A percentile compares a stretch with the other conserved stretches of the same genome.
Conservation (phyloP, 2,797 vertebrate species). For the Pangasius mekongensis region DNA sequence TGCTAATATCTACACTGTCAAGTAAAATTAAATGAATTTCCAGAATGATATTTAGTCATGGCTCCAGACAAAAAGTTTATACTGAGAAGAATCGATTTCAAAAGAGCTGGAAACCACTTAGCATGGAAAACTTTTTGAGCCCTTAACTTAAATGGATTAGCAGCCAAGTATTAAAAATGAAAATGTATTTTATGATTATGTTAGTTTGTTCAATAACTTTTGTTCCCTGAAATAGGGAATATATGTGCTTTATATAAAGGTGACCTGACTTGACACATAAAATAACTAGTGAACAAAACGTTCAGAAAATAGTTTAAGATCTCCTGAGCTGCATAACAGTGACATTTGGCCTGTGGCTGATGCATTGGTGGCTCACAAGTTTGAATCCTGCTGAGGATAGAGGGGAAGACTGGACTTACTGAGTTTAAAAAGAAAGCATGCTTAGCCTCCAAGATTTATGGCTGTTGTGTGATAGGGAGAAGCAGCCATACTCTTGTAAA, state of each 20-base stretch:
- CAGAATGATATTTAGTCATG: not conserved
- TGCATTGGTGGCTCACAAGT: not conserved
- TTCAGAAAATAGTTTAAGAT: not conserved
- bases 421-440: not conserved
- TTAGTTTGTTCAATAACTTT: not conserved
- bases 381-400: not conserved
- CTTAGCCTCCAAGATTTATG: not conserved
- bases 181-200: not conserved
- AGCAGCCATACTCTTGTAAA: not conserved
- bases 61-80: not conserved
- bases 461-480: not conserved
- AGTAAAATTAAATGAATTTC: not conserved
- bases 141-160: not conserved
- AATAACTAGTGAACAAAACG: not conserved
- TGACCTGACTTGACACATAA: constrained; percentile 10
- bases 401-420: not conserved
- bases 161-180: not conserved
- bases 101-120: not conserved
- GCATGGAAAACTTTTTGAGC: not conserved
- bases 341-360: constrained; percentile 19
- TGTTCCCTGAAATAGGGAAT: not conserved
- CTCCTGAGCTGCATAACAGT: not conserved
- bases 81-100: not conserved
- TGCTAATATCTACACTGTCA: not conserved
- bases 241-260: constrained; percentile 6